Evolutionary conservation across 23 tunicate species (phyloP).

Genomic region (Trididemnum miniatum): DNA sequence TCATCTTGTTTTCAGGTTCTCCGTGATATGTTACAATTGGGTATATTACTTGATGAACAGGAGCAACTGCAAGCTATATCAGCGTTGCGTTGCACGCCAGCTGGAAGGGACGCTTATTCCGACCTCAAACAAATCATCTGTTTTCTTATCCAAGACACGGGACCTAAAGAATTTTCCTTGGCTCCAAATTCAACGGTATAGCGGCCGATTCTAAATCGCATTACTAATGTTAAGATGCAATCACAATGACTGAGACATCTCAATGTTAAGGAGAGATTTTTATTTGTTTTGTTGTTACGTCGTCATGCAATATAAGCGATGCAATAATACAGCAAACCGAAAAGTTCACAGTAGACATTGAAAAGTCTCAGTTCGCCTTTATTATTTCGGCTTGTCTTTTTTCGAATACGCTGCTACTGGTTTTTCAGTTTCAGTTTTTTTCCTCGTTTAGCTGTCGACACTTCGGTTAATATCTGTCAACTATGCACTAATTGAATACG

Average conservation of each 20-base stretch:
- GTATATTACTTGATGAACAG: constrained; percentile 38
- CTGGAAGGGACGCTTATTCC: constrained; percentile 41
- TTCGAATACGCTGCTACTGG: too few species aligned
- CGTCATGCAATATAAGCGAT: neutral
- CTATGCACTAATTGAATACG: too few species aligned
- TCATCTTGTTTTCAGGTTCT: constrained; percentile 16
- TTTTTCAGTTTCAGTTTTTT: too few species aligned
- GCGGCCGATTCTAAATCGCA: neutral
- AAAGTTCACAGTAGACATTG: too few species aligned
- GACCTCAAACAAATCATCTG: constrained; percentile 16
- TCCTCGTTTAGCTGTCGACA: too few species aligned
- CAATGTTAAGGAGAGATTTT: too few species aligned
- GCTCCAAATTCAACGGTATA: constrained; percentile 80
- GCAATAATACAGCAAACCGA: too few species aligned
- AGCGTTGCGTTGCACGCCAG: constrained; percentile 54
- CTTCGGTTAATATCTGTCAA: too few species aligned
- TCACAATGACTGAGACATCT: too few species aligned
- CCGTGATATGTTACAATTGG: constrained; percentile 29
- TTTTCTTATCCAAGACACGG: constrained; percentile 4
- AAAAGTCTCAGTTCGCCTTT: too few species aligned
- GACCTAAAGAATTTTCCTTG: constrained; percentile 52
- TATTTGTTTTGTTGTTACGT: too few species aligned
- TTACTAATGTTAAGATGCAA: neutral
- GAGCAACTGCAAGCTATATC: constrained; percentile 58
- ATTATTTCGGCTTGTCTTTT: too few species aligned